Conservation (phyloP, 2,113 vertebrate genomes). For the Brienomyrus longianalis region DNA sequence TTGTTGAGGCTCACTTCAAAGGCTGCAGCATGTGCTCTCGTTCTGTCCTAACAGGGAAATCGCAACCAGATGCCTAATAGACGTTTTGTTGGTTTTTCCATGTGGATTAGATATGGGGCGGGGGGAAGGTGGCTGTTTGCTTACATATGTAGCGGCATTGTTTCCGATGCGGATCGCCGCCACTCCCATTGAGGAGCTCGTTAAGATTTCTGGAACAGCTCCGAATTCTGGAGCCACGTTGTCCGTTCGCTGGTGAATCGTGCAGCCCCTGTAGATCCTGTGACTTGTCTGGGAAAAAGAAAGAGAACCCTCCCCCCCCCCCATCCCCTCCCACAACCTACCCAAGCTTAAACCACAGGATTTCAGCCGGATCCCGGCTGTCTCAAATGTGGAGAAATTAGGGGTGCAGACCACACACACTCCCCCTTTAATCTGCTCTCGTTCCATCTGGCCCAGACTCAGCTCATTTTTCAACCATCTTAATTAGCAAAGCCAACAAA, state of each 20-base stretch:
- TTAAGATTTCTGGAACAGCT: slow-evolving; percentile 74
- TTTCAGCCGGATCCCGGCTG: slow-evolving; percentile 56
- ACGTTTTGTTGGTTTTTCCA: slow-evolving; percentile 70
- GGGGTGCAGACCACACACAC: slow-evolving; percentile 59
- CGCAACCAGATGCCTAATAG: slow-evolving; percentile 81
- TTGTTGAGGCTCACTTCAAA: slow-evolving; percentile 73
- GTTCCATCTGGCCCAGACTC: slow-evolving; percentile 19
- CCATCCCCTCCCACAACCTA: slow-evolving; percentile 48
- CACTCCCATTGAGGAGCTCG: slow-evolving; percentile 64
- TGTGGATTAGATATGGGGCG: slow-evolving; percentile 75
- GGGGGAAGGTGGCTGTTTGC: slow-evolving; percentile 58
- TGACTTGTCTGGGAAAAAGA: slow-evolving; percentile 55
- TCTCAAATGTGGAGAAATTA: slow-evolving; percentile 66
- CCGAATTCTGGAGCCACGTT: slow-evolving; percentile 66
- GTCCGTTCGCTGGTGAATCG: slow-evolving; percentile 67
- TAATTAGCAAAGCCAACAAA: slow-evolving; percentile 32
- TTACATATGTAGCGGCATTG: slow-evolving; percentile 75
- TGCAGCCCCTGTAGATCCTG: slow-evolving; percentile 42
- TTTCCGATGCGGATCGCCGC: slow-evolving; percentile 79
- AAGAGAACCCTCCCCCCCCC: slow-evolving; percentile 40
- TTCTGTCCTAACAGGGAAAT: slow-evolving; percentile 75
- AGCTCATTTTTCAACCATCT: slow-evolving; percentile 25
- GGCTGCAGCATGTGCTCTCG: slow-evolving; percentile 68
- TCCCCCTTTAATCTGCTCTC: slow-evolving; percentile 22
- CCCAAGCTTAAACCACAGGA: slow-evolving; percentile 38